phyloP scores from a whole-genome alignment of 2,888 invertebrate genomes.

The Himalopsyche anomala region DNA sequence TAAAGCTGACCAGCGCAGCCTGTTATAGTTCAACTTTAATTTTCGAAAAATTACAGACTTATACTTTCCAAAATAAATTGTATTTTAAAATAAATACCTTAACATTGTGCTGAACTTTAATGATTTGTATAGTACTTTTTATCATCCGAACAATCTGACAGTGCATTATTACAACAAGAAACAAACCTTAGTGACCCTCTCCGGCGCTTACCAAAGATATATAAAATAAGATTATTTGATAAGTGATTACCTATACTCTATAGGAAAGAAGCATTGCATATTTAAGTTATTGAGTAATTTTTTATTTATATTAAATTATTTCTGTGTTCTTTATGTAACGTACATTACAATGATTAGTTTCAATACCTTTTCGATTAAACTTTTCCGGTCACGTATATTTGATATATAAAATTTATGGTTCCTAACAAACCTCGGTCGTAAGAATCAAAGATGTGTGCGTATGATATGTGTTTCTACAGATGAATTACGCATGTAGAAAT shows the following conservation, averaged over 20 bases:
- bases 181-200: constrained; percentile 52
- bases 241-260: constrained; percentile 5
- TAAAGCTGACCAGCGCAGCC: too few species aligned
- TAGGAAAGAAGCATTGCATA: not conserved
- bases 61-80: not conserved
- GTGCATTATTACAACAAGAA: constrained; percentile 18
- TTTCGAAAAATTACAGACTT: not conserved
- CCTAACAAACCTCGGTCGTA: too few species aligned
- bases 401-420: not conserved
- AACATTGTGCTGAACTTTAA: not conserved
- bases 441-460: too few species aligned
- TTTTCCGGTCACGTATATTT: not conserved
- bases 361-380: constrained; percentile 12
- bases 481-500: too few species aligned
- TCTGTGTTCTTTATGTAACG: not conserved
- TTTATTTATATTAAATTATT: not conserved
- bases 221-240: constrained; percentile 41
- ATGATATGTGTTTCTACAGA: too few species aligned
- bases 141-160: constrained; percentile 1
- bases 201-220: constrained; percentile 63
- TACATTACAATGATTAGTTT: not conserved
- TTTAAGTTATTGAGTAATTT: constrained; percentile 9
- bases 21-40: too few species aligned
- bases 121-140: not conserved
- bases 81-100: not conserved